These are phyloP conservation scores for Gobio gobio DNA, from an alignment of 2,113 vertebrate genomes.

Conservation along the genomic window DNA sequence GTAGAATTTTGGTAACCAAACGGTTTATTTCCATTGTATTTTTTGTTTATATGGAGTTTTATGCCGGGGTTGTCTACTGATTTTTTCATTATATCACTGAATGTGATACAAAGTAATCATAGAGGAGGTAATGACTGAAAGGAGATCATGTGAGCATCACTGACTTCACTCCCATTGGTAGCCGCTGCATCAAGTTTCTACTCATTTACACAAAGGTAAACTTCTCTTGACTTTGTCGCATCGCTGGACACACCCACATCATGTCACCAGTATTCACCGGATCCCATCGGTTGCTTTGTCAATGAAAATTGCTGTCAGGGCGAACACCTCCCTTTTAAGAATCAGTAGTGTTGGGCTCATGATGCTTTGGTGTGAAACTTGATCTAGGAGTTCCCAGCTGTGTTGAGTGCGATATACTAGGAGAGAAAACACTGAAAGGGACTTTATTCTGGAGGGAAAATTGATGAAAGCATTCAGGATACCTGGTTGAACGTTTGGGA, in stretches of 20 bases:
- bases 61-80: neutral
- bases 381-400: constrained; percentile 29
- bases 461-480: neutral
- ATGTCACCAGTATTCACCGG: neutral
- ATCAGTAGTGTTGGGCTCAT: neutral
- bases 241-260: neutral
- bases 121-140: neutral
- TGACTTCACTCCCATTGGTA: neutral
- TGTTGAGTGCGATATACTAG: neutral
- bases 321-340: neutral
- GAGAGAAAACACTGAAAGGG: neutral
- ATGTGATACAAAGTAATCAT: neutral
- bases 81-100: neutral
- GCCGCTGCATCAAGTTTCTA: too few species aligned
- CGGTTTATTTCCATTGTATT: neutral
- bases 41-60: neutral
- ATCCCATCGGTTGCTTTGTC: neutral
- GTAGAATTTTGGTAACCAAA: neutral
- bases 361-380: constrained; percentile 32
- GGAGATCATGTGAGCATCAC: neutral
- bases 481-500: neutral
- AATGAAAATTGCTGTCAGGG: neutral
- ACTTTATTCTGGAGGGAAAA: constrained; percentile 24
- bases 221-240: neutral
- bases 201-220: neutral